Evolutionary conservation across 2,113 vertebrate species (phyloP), one percentile per base, ranked within the genome.

Genomic region (Notarius lentiginosus): DNA sequence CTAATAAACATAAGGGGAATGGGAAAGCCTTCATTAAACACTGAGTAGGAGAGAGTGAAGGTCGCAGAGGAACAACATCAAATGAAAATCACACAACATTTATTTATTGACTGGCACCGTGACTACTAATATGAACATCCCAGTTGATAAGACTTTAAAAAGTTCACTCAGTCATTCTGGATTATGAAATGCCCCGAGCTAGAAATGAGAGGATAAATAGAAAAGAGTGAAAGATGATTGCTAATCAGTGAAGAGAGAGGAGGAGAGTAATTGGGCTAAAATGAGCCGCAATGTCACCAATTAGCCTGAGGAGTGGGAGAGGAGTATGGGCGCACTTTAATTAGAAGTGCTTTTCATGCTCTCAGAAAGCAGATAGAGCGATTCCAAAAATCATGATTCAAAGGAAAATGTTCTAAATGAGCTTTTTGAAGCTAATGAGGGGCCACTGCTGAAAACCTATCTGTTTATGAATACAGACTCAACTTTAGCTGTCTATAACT

Each of bases 221-320:
- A 87, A 70, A 51, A 56, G 81, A 86, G 49, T 47, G 84, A 51
- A 49, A 90, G 86, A 79, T 90, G 91, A 93, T 92, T 92, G 91
- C 91, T 93, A 94, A 94, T 93, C 92, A 91, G 89, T 81, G 15
- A 81, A 90, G 90, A 66, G 41, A 88, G 89, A 91, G 89, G 92
- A 65, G 89, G 84, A 89, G 3, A 53, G 86, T 90, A n/a, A 79
- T 82, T 87, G 79, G 79, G 82, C 84, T 84, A 87, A 86, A 89
- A 75, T 24, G 60, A 89, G 75, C 41, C 56, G 75, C 66, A n/a
- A 68, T 90, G 89, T 90, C 89, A 90, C 89, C 89, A 90, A 90
- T 90, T 90, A 90, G 86, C 84, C 70, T 68, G 55, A 88, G 82
- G 51, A 84, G 63, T 73, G 82, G 70, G 79, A 60, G 80, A 85